Base-by-base conservation (phyloP, 92 coral and sea anemone species). In the Phenganax stokvisi region DNA sequence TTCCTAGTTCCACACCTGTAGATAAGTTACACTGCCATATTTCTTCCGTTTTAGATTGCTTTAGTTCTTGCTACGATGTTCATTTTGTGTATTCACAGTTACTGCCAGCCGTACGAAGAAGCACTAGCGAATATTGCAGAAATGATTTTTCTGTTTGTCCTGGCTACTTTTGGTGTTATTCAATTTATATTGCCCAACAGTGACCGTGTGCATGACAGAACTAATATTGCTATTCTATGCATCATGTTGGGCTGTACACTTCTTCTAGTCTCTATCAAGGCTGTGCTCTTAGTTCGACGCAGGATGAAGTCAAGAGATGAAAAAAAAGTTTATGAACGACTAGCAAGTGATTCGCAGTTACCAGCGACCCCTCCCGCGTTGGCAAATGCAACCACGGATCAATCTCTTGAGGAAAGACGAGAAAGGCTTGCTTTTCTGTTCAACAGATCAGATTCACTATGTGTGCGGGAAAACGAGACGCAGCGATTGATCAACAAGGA, bases 91-190 rank as follows among this genome's bases (percentile, higher is more conserved):
- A 28, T 90, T n/a, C 99, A 96, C 76, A 87, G 96, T 89, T 86
- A 85, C 79, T 77, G 92, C 52, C 99, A 92, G 72, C 99, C 99
- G 7, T 96, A 96, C 86, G 84, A 29, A 64, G 85, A 89, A 69
- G 80, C 70, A 27, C 85, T 88, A 55, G 90, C 92, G 37, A 96
- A 96, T 85, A 80, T 90, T 47, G 76, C 96, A 8, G 99, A 96
- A 61, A 86, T 97, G 11, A n/a, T 92, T 30, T 96, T 92, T 74
- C 81, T 96, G n/a, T 82, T 84, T 55, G 82, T 81, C 1, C 88
- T 96, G 56, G 83, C 92, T 62, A 61, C 80, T 10, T 54, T 96
- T 74, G 91, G 91, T 12, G 74, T 86, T 54, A 77, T 90, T 76
- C 97, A 90, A 57, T 69, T 89, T 20, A 20, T 20, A 37, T n/a